Base-by-base conservation (phyloP, 2,888 invertebrate genomes). In the Harpalus rufipes region DNA sequence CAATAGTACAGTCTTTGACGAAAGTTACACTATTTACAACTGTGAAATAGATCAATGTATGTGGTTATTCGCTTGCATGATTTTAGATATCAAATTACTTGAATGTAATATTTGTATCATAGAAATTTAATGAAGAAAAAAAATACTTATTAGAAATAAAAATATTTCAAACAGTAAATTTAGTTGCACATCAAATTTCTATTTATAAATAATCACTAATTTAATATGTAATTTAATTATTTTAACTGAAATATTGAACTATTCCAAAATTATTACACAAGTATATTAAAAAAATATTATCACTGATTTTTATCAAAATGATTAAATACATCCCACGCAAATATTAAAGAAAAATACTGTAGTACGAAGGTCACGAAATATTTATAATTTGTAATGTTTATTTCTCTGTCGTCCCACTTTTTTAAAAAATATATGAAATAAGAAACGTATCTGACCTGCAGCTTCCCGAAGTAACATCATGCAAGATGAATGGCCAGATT, bases 401-500 rank as follows among this genome's bases (percentile, higher is more conserved):
- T 32, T 32, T 32, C 32, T 5, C 32, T 32, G 32, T 4, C 25
- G 1, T 3, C 32, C 5, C 32, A 32, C 5, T 32, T 32, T 32
- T 5, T 32, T 32, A 32, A 32, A 32, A 32, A 32, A 32, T 32
- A 5, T 5, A 32, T 32, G 0, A 32, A 32, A 32, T 32, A 32
- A 32, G 5, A 32, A 25, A 25, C 3, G 1, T 25, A 4, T 32
- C 90, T 91, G 91, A 94, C 96, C 95, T 86, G 93, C 93, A 2
- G 95, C 95, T 79, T 93, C 92, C 86, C 94, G 92, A 5, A 96
- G 92, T 84, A 94, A 91, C 76, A 92, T 91, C 86, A 94, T 93
- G 86, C 95, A 95, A 86, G 93, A 93, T 0, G 92, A 89, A 89
- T 97, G 95, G 1, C 94, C 94, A 79, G 92, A 92, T 89, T 95